Base-by-base conservation (phyloP, 2,797 vertebrate genomes). In the Aeoliscus strigatus region DNA sequence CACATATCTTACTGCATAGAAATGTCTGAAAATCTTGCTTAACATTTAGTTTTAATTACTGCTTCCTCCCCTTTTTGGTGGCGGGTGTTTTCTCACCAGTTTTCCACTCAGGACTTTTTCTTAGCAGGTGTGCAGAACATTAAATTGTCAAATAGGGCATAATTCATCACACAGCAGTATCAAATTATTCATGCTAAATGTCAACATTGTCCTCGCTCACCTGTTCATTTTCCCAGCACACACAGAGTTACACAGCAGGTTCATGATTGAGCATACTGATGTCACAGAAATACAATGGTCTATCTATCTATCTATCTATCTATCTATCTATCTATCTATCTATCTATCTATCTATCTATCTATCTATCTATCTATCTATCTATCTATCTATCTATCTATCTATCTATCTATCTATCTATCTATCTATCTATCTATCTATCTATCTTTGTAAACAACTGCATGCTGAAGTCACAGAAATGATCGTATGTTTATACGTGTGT, bases 141-240 rank as follows among this genome's bases (percentile, higher is more conserved):
- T 72, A 71, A 73, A 43, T 56, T 77, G 74, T 77, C 76, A 81
- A 77, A 68, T 23, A 39, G 60, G 34, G 67, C 67, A 65, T 72
- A 70, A 74, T 74, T 80, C 63, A 79, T 68, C 72, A 66, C 49
- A 38, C 53, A 54, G 53, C 27, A 32, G 66, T 27, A 64, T 61
- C 67, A 72, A 66, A 66, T 73, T 78, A 65, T 63, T 74, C 63
- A 68, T 62, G 55, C 60, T 60, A 73, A 67, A 73, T 73, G 71
- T 64, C 66, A 66, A 58, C 46, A 39, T 72, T 57, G 51, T 28
- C 47, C 23, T 51, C 45, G 6, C 27, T 36, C 17, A 30, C 26
- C 44, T 53, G 16, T 29, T 14, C 24, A 8, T 50, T 40, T 51
- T 54, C 35, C 6, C 18, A 21, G 18, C 34, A n/a, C n/a, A n/a